A percentile compares a stretch with the other conserved stretches of the same genome.
Evolutionary conservation across 2,888 invertebrate species (phyloP).

Genomic region (Cordilura impudica): DNA sequence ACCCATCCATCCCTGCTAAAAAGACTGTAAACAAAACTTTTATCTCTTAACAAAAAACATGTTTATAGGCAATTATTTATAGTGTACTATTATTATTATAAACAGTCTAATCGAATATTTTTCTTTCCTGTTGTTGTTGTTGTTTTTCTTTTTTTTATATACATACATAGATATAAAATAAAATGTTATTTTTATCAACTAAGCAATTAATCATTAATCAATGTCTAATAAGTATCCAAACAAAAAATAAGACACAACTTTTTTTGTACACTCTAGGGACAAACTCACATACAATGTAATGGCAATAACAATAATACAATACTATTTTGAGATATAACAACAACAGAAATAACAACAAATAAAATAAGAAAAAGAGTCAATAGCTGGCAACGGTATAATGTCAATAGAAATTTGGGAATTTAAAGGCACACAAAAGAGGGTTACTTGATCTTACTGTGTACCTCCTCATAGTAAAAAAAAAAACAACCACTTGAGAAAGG

Average conservation of each 20-base stretch:
- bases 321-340: background rate
- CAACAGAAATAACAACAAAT: background rate
- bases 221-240: background rate
- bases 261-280: background rate
- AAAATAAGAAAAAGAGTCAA: conserved; percentile 13
- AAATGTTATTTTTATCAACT: background rate
- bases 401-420: conserved; percentile 52
- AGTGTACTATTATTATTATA: conserved; percentile 33
- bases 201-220: background rate
- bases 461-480: background rate
- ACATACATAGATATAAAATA: background rate
- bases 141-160: background rate
- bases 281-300: no score
- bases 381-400: conserved; percentile 13
- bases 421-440: conserved; percentile 1
- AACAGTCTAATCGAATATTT: conserved; percentile 22
- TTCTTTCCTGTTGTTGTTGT: background rate
- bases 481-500: background rate
- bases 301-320: background rate
- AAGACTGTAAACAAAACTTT: conserved; percentile 16
- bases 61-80: conserved; percentile 47
- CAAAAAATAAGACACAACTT: background rate
- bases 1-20: no score
- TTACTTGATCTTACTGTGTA: background rate
- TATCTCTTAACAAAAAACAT: background rate